These are phyloP conservation scores for Lordiphosa andalusiaca DNA, from an alignment of 2,888 invertebrate species.

Conservation along the genomic window DNA sequence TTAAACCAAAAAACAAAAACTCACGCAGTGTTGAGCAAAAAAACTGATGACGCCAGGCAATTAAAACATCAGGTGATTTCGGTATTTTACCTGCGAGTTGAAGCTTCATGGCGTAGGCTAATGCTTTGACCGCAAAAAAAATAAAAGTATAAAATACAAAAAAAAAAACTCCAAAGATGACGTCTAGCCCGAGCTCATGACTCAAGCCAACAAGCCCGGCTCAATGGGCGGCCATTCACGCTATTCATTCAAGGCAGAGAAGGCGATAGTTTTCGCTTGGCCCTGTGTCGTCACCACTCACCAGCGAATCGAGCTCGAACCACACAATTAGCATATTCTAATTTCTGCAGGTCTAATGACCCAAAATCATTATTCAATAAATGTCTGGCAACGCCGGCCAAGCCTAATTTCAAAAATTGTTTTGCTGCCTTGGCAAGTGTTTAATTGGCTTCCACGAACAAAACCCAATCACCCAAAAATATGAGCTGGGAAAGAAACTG, in stretches of 20 bases:
- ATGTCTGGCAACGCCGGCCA: conserved; percentile 57
- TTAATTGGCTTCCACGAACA: conserved; percentile 72
- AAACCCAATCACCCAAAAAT: conserved; percentile 52
- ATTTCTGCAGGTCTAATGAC: conserved; percentile 45
- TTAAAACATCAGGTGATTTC: conserved; percentile 73
- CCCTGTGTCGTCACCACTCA: background rate
- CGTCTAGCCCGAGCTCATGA: conserved; percentile 50
- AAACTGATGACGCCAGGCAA: conserved; percentile 69
- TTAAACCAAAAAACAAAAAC: background rate
- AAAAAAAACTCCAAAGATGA: conserved; percentile 51
- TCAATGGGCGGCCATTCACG: conserved; percentile 22
- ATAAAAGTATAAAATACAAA: conserved; percentile 4
- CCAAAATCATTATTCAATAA: conserved; percentile 38
- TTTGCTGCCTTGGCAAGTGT: conserved; percentile 38
- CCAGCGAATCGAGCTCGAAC: conserved; percentile 1
- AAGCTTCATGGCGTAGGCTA: conserved; percentile 23
- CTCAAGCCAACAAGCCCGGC: conserved; percentile 32
- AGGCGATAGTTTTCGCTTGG: background rate
- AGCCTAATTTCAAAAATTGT: conserved; percentile 19
- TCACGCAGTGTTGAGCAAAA: conserved; percentile 10
- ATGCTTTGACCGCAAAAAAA: conserved; percentile 37
- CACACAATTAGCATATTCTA: conserved; percentile 66
- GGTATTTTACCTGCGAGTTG: conserved; percentile 46
- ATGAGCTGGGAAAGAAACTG: conserved; percentile 28
- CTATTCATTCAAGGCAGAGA: conserved; percentile 29